A percentile compares a stretch with the other conserved stretches of the same genome.
phyloP scores from a whole-genome alignment of 2,113 vertebrate genomes.

The Ramphastos sulfuratus region DNA sequence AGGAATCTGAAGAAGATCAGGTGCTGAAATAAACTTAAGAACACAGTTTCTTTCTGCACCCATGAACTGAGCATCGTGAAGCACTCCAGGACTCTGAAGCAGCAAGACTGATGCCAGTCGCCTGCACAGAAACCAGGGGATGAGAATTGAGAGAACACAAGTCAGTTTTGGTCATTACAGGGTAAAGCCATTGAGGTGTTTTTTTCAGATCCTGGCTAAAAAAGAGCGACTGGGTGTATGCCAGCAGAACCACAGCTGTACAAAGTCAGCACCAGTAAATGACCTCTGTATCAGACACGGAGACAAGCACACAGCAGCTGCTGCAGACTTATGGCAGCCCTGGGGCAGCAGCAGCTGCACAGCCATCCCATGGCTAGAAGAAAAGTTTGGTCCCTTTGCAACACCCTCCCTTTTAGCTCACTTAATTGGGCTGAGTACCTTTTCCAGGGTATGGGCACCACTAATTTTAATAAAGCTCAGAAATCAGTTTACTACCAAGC shows the following conservation, averaged over 20 bases:
- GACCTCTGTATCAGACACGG: background rate
- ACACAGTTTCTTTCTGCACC: background rate
- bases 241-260: slow-evolving; percentile 3
- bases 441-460: background rate
- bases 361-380: background rate
- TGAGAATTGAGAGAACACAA: background rate
- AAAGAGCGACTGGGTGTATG: background rate
- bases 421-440: background rate
- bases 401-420: background rate
- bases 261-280: background rate
- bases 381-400: background rate
- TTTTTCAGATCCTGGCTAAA: background rate
- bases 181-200: background rate
- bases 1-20: background rate
- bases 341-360: background rate
- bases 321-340: background rate
- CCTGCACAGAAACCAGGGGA: background rate
- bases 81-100: background rate
- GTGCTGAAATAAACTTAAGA: background rate
- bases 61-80: background rate
- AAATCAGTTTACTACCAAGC: background rate
- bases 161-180: background rate
- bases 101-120: background rate
- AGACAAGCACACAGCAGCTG: background rate
- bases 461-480: slow-evolving; percentile 22